Percentiles rank a stretch among this genome's conserved stretches.
Evolutionary conservation across 2,797 vertebrate genomes (phyloP).

Genomic region (Hapalemur alaotrensis): DNA sequence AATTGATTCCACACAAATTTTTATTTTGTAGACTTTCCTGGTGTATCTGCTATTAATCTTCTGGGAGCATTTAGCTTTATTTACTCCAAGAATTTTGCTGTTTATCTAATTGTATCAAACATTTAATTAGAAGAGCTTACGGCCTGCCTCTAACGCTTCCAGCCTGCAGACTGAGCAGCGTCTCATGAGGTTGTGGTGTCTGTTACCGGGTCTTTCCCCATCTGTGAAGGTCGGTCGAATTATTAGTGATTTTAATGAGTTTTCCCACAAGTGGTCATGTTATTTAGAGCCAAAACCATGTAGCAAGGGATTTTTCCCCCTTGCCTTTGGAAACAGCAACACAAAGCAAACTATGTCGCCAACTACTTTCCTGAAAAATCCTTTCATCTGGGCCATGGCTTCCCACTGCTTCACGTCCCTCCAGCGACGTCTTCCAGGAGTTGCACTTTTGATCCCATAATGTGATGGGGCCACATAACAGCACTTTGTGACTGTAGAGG

Average conservation of each 20-base stretch:
- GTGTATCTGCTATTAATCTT: conserved; percentile 37
- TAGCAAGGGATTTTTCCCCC: background rate
- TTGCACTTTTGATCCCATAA: background rate
- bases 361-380: background rate
- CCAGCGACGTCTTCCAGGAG: background rate
- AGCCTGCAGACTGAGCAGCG: background rate
- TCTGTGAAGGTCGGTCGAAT: conserved; percentile 39
- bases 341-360: background rate
- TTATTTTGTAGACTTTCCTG: conserved; percentile 27
- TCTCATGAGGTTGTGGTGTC: background rate
- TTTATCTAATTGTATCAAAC: conserved; percentile 58
- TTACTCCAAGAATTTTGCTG: conserved; percentile 54
- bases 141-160: background rate
- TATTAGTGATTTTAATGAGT: conserved; percentile 53
- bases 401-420: background rate
- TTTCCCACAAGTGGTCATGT: conserved; percentile 21
- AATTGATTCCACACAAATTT: conserved; percentile 49
- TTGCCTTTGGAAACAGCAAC: conserved; percentile 33
- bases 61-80: conserved; percentile 44
- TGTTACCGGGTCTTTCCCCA: background rate
- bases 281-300: background rate
- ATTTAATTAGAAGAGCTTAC: conserved; percentile 69
- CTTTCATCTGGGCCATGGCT: background rate
- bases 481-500: background rate
- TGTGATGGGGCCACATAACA: fast-evolving